These are phyloP conservation scores for Eristalinus sepulchralis DNA, from an alignment of 2,888 invertebrate genomes.

Conservation along the genomic window DNA sequence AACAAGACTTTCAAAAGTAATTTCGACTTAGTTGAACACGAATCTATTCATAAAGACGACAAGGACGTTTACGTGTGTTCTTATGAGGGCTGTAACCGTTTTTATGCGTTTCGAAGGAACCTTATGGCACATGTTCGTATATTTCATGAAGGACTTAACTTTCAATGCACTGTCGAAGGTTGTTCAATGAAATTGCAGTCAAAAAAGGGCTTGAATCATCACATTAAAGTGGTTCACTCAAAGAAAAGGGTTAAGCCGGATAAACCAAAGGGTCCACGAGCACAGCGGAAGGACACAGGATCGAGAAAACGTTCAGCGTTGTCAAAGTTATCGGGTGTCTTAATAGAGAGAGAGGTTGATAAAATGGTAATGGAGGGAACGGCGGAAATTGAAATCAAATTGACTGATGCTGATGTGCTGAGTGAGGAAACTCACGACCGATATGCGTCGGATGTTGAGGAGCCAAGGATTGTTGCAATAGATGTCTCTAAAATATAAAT, in stretches of 20 bases:
- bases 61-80: conserved; percentile 76
- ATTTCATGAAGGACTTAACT: conserved; percentile 82
- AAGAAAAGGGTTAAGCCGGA: neutral
- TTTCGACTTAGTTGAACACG: conserved; percentile 71
- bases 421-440: neutral
- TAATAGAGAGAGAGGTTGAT: conserved; percentile 74
- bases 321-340: conserved; percentile 75
- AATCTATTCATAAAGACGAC: conserved; percentile 74
- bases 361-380: conserved; percentile 68
- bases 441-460: neutral
- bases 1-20: conserved; percentile 73
- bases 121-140: conserved; percentile 82
- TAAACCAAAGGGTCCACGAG: conserved; percentile 61
- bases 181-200: conserved; percentile 70
- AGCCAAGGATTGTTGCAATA: neutral
- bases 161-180: conserved; percentile 79
- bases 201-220: conserved; percentile 26
- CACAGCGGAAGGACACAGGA: conserved; percentile 77
- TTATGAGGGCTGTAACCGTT: conserved; percentile 79
- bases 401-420: neutral
- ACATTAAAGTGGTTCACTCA: conserved; percentile 7
- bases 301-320: conserved; percentile 74
- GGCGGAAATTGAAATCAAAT: conserved; percentile 33
- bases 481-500: neutral
- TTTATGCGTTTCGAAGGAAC: conserved; percentile 83